A percentile compares a stretch with the other conserved stretches of the same genome.
Conservation (phyloP, 2,888 invertebrate species). For the Monochamus alternatus region DNA sequence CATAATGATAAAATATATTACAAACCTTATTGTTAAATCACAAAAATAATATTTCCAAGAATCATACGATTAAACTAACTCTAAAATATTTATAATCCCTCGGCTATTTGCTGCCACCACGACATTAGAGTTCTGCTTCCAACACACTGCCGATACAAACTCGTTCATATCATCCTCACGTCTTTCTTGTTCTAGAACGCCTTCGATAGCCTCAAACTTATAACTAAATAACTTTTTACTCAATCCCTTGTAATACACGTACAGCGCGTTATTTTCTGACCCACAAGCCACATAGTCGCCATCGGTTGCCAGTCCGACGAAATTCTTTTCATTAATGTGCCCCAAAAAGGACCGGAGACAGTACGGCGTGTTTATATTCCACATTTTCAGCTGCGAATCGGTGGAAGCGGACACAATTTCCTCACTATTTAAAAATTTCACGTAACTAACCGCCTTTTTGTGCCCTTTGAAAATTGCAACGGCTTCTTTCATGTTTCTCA, state of each 20-base stretch:
- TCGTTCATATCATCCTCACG: constrained; percentile 91
- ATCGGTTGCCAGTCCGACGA: constrained; percentile 94
- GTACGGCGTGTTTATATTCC: constrained; percentile 86
- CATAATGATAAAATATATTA: constrained; percentile 25
- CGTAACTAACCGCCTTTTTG: constrained; percentile 94
- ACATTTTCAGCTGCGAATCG: constrained; percentile 91
- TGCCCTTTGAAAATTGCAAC: constrained; percentile 89
- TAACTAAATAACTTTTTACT: constrained; percentile 89
- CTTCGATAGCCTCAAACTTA: constrained; percentile 88
- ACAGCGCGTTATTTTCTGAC: constrained; percentile 94
- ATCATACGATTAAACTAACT: constrained; percentile 75
- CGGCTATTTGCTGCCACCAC: constrained; percentile 95
- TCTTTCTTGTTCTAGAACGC: constrained; percentile 83
- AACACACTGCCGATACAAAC: constrained; percentile 96
- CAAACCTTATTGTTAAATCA: constrained; percentile 33
- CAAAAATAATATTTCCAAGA: constrained; percentile 31
- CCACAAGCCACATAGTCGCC: constrained; percentile 95
- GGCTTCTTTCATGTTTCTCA: constrained; percentile 87
- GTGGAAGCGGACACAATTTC: constrained; percentile 95
- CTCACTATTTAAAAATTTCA: constrained; percentile 88
- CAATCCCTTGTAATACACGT: constrained; percentile 92
- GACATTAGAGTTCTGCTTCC: constrained; percentile 89
- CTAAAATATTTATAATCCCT: constrained; percentile 92
- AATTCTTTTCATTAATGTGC: constrained; percentile 96
- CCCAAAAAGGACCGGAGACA: constrained; percentile 91